A percentile compares a stretch with the other conserved stretches of the same genome.
These are phyloP conservation scores for Tretioscincus oriximinensis DNA, from an alignment of 2,113 vertebrate genomes.

Conservation along the genomic window DNA sequence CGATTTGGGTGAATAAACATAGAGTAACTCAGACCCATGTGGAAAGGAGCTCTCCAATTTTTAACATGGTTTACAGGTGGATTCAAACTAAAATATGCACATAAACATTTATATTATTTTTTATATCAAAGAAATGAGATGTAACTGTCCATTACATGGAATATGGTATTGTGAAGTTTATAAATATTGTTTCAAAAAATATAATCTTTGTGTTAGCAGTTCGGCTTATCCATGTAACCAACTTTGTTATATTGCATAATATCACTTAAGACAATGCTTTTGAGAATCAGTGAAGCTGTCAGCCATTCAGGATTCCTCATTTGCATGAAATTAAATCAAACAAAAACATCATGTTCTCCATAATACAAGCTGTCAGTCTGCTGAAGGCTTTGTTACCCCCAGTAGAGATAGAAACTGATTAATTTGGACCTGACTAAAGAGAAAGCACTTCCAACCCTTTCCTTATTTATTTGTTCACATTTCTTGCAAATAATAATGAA, in stretches of 20 bases:
- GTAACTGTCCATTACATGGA: background rate
- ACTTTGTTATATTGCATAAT: background rate
- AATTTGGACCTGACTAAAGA: conserved; percentile 21
- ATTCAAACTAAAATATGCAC: too few species aligned
- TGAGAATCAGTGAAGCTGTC: conserved; percentile 25
- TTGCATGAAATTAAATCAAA: conserved; percentile 36
- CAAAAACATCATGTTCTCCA: conserved; percentile 18
- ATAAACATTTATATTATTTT: too few species aligned
- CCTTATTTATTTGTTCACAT: background rate
- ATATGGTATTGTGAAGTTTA: background rate
- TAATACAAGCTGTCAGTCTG: conserved; percentile 26
- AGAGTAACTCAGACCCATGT: too few species aligned
- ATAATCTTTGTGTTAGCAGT: background rate
- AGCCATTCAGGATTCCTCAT: background rate
- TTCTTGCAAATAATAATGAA: too few species aligned
- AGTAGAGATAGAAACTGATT: conserved; percentile 31
- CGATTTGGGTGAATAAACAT: too few species aligned
- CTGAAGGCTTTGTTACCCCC: conserved; percentile 29
- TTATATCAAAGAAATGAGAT: background rate
- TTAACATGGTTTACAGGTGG: too few species aligned
- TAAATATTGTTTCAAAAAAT: background rate
- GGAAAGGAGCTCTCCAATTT: too few species aligned
- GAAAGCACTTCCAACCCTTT: conserved; percentile 16
- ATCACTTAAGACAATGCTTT: background rate
- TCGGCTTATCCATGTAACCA: background rate